Base-by-base conservation (phyloP, 2,113 vertebrate genomes). In the Chiloscyllium plagiosum region DNA sequence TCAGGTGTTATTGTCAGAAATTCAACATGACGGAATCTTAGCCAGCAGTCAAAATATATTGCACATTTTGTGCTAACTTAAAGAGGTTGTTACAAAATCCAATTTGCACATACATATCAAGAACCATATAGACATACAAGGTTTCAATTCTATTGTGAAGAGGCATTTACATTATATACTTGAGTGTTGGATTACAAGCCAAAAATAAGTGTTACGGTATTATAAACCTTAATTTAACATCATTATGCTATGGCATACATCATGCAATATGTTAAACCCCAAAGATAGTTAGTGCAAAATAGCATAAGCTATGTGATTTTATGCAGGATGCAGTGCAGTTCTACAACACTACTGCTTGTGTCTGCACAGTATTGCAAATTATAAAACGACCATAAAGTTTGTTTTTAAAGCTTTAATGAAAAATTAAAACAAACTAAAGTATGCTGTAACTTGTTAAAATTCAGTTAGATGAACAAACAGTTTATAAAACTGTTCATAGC, bases 401-500 rank as follows among this genome's bases (percentile, higher is more conserved):
- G 87, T 90, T 50, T 94, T 95, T 76, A 50, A 72, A 72, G 24
- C 94, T 95, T 72, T 72, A 72, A 95, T 72, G 42, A 50, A 72
- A 95, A 95, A 72, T 95, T 95, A 95, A 52, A 95, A 72, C 69
- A 33, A 95, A 52, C 94, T 72, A 52, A 95, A 95, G 61, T 33
- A 90, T 29, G 42, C 22, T 17, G 66, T 47, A 24, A 19, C 68
- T 72, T 7, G 66, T 50, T 95, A 72, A 95, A 92, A n/a, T 29
- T 70, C 68, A 72, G 93, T n/a, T 90, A 17, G 15, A 97, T 96
- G 89, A 97, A 97, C 96, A 68, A 96, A 72, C 68, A 72, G 68
- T 72, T 86, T 96, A 96, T 97, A 97, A 98, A 97, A 97, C 97
- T 97, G 97, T 98, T 97, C 96, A 98, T 98, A 97, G 98, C 98